Evolutionary conservation across 2,888 invertebrate species (phyloP).

Genomic region (Ormyrus pomaceus): DNA sequence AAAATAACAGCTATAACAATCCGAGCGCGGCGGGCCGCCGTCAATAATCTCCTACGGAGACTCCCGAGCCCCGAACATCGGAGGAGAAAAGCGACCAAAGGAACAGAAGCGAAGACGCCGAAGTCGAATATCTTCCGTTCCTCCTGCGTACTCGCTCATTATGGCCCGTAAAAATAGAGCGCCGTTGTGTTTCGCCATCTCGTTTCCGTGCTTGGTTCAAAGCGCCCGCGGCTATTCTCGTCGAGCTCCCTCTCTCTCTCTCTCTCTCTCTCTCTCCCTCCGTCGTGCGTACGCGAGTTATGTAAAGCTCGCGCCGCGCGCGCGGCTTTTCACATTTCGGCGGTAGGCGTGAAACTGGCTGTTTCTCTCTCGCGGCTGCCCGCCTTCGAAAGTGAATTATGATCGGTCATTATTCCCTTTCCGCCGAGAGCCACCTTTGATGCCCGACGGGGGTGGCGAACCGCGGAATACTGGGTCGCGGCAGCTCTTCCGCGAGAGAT

Average conservation of each 20-base stretch:
- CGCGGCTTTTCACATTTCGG: neutral
- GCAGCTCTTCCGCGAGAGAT: too few relatives aligned
- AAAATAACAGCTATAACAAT: too few relatives aligned
- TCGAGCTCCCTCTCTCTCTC: conserved; percentile 1
- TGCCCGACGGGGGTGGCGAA: too few relatives aligned
- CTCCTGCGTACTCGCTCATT: conserved; percentile 55
- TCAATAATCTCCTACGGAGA: too few relatives aligned
- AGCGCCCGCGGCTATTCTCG: conserved; percentile 43
- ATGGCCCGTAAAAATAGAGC: conserved; percentile 64
- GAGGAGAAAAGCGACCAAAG: too few relatives aligned
- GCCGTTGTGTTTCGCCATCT: conserved; percentile 41
- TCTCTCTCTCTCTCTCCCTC: neutral
- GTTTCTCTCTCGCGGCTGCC: neutral
- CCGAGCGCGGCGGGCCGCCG: too few relatives aligned
- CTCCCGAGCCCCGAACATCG: too few relatives aligned
- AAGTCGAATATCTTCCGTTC: neutral
- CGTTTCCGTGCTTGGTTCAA: conserved; percentile 39
- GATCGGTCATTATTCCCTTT: conserved; percentile 30
- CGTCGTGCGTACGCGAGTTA: neutral
- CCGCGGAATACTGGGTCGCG: too few relatives aligned
- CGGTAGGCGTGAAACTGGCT: neutral
- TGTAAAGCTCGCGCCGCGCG: conserved; percentile 3
- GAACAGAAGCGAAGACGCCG: too few relatives aligned
- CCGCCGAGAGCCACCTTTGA: too few relatives aligned
- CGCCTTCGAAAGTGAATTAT: conserved; percentile 24